A percentile compares a stretch with the other conserved stretches of the same genome.
Conservation (phyloP, 2,113 vertebrate species). For the Guaruba guarouba region DNA sequence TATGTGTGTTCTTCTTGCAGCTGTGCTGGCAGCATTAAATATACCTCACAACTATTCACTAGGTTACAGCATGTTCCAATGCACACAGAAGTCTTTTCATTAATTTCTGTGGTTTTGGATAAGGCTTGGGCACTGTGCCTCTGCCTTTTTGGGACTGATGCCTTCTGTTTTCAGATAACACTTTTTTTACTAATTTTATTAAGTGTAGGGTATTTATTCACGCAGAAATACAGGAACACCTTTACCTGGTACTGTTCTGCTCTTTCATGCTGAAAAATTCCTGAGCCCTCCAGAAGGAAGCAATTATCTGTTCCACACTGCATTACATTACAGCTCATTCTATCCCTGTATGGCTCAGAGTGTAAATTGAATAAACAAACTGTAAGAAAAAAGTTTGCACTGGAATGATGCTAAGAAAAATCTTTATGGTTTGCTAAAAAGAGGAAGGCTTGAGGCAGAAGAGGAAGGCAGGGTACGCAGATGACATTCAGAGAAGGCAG, state of each 20-base stretch:
- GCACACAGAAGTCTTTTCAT: conserved; percentile 30
- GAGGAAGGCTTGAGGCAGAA: background rate
- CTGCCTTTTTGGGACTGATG: background rate
- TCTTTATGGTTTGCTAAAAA: background rate
- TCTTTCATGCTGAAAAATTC: background rate
- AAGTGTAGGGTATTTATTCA: background rate
- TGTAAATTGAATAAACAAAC: background rate
- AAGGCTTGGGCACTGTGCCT: background rate
- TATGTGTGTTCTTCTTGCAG: conserved; percentile 34
- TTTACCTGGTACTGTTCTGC: background rate
- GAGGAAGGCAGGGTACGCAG: background rate
- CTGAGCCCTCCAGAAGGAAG: background rate
- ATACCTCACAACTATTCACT: conserved; percentile 1
- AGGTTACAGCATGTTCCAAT: background rate
- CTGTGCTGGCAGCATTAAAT: conserved; percentile 52
- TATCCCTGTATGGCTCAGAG: background rate
- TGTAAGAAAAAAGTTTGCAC: background rate
- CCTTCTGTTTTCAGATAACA: background rate
- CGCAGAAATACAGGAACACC: background rate
- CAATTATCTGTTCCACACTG: background rate
- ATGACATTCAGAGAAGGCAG: background rate
- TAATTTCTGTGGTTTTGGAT: background rate
- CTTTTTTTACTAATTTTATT: background rate
- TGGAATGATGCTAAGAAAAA: background rate
- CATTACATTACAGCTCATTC: background rate